Conservation (phyloP, 92 coral and sea anemone species). For the Metridium senile region DNA sequence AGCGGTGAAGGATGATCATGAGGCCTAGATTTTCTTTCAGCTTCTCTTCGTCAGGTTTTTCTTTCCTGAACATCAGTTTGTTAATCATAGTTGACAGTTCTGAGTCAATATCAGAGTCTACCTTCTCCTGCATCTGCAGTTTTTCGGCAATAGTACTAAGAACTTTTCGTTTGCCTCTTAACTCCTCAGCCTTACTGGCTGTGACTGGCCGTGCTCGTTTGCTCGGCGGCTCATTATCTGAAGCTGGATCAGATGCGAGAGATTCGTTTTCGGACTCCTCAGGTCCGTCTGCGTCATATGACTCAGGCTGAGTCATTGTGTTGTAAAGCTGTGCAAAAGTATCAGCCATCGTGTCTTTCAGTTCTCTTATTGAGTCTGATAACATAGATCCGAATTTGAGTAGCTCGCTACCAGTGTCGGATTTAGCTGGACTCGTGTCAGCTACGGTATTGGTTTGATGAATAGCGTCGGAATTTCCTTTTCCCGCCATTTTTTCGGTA, state of each 20-base stretch:
- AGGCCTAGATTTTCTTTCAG: slow-evolving; percentile 23
- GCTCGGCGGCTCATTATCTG: slow-evolving; percentile 13
- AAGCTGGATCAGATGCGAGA: not conserved
- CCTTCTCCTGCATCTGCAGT: slow-evolving; percentile 39
- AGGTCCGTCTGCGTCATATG: not conserved
- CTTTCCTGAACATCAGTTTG: slow-evolving; percentile 22
- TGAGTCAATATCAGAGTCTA: slow-evolving; percentile 36
- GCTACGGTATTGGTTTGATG: slow-evolving; percentile 18
- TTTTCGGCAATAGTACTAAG: slow-evolving; percentile 28
- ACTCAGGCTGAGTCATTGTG: slow-evolving; percentile 4
- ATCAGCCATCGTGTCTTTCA: slow-evolving; percentile 29
- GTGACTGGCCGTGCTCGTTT: slow-evolving; percentile 14
- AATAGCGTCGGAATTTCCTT: slow-evolving; percentile 18
- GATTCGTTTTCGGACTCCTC: not conserved
- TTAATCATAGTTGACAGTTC: slow-evolving; percentile 13
- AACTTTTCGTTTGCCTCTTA: slow-evolving; percentile 30
- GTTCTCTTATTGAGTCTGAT: slow-evolving; percentile 18
- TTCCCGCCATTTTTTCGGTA: slow-evolving; percentile 1
- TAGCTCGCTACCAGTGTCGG: slow-evolving; percentile 9
- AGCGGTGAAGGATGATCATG: slow-evolving; percentile 23
- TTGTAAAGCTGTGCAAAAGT: slow-evolving; percentile 28
- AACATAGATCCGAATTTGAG: slow-evolving; percentile 35
- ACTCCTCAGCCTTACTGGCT: slow-evolving; percentile 18
- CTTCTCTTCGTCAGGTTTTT: slow-evolving; percentile 33
- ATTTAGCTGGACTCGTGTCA: slow-evolving; percentile 8